Percentiles rank a stretch among this genome's conserved stretches.
These are phyloP conservation scores for Tupaia chinensis DNA, from an alignment of 2,113 vertebrate species.

Conservation along the genomic window DNA sequence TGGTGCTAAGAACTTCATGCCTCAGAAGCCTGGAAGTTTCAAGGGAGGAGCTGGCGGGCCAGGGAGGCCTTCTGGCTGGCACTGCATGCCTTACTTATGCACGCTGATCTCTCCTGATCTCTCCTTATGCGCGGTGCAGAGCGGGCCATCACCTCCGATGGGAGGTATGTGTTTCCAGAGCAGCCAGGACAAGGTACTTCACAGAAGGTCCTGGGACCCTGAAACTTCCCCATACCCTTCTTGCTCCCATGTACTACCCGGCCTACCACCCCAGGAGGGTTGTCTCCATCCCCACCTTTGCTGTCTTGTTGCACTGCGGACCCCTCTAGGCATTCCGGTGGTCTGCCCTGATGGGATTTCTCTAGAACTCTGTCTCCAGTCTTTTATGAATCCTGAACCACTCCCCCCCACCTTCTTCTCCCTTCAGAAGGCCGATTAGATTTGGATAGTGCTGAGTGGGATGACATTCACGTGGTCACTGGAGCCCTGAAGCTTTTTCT, in stretches of 20 bases:
- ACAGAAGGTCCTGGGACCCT: not conserved
- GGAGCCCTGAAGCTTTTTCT: constrained; percentile 97
- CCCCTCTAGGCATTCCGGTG: not conserved
- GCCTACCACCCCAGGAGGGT: not conserved
- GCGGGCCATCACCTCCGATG: constrained; percentile 94
- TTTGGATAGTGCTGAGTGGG: constrained; percentile 93
- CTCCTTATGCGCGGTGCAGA: constrained; percentile 88
- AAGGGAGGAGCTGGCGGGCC: not conserved
- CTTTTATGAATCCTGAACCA: not conserved
- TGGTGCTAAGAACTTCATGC: not conserved
- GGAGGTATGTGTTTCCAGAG: constrained; percentile 94
- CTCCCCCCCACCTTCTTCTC: not conserved
- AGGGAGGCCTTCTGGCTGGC: not conserved
- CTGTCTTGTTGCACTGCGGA: not conserved
- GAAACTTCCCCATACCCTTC: not conserved
- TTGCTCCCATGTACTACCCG: not conserved
- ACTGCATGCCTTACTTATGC: not conserved
- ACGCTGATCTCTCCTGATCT: not conserved
- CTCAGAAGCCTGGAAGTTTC: not conserved
- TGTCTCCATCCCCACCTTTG: not conserved
- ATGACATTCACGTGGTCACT: constrained; percentile 94
- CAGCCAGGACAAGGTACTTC: constrained; percentile 93
- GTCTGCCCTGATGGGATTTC: not conserved
- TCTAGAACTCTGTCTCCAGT: not conserved
- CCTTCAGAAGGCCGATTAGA: constrained; percentile 92